A percentile compares a stretch with the other conserved stretches of the same genome.
phyloP scores from a whole-genome alignment of 2,113 vertebrate species.

The Elgaria multicarinata region DNA sequence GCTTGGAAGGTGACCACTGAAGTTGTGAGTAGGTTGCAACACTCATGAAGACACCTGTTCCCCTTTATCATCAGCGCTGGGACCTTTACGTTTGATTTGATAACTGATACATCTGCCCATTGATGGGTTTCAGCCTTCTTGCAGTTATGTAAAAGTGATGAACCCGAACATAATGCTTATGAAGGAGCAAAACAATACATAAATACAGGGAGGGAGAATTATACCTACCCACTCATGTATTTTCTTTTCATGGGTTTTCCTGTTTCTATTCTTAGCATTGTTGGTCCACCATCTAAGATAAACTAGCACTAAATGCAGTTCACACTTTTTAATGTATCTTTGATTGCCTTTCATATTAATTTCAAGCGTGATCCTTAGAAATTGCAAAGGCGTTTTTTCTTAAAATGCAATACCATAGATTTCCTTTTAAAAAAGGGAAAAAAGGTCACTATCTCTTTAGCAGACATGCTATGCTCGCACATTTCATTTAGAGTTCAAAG shows the following conservation, averaged over 20 bases:
- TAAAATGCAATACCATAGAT: background rate
- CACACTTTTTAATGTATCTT: background rate
- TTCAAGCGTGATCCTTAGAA: constrained; percentile 7
- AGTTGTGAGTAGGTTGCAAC: background rate
- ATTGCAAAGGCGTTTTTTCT: background rate
- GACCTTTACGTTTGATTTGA: background rate
- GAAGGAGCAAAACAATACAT: background rate
- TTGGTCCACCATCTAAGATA: background rate
- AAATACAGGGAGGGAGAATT: too few species aligned
- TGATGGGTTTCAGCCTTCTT: background rate
- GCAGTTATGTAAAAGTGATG: background rate
- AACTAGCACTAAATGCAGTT: background rate
- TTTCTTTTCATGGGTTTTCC: background rate
- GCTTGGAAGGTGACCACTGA: background rate
- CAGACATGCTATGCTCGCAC: background rate
- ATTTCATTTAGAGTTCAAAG: constrained; percentile 19
- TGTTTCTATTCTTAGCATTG: background rate
- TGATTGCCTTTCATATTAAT: constrained; percentile 4
- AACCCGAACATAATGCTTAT: background rate
- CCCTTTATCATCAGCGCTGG: background rate
- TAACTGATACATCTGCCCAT: background rate
- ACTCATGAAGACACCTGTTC: background rate
- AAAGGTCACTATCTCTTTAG: background rate
- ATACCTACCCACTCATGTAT: background rate
- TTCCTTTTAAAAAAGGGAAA: constrained; percentile 6